Percentiles rank a stretch among this genome's conserved stretches.
phyloP scores from a whole-genome alignment of 2,888 invertebrate species.

The Ceraclea dissimilis region DNA sequence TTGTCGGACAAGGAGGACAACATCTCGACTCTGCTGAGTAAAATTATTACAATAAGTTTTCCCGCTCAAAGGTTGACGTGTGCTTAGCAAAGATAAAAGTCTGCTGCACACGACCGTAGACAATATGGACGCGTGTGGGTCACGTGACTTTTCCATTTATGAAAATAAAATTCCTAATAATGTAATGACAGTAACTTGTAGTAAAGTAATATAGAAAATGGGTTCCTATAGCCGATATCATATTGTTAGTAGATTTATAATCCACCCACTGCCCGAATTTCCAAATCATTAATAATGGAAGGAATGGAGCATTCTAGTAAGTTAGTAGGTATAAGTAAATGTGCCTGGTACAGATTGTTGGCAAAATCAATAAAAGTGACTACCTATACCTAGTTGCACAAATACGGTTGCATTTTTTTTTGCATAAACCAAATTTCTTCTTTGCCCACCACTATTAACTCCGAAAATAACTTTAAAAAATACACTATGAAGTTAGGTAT shows the following conservation, averaged over 20 bases:
- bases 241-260: background rate
- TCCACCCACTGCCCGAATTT: background rate
- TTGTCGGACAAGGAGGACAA: too few relatives aligned
- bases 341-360: too few relatives aligned
- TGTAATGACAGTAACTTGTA: background rate
- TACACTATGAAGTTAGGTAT: too few relatives aligned
- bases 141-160: background rate
- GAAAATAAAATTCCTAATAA: background rate
- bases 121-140: background rate
- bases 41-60: slow-evolving; percentile 4
- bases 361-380: too few relatives aligned
- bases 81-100: slow-evolving; percentile 20
- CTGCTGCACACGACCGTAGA: slow-evolving; percentile 30
- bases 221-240: background rate
- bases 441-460: too few relatives aligned
- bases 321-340: too few relatives aligned
- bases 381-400: too few relatives aligned
- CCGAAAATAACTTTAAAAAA: too few relatives aligned
- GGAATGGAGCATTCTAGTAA: background rate
- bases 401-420: too few relatives aligned
- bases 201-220: background rate
- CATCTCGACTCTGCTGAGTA: too few relatives aligned
- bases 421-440: too few relatives aligned
- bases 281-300: slow-evolving; percentile 2
- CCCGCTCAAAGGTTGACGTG: slow-evolving; percentile 17